Evolutionary conservation across 2,113 vertebrate genomes (phyloP).

Genomic region (Nerophis lumbriciformis): DNA sequence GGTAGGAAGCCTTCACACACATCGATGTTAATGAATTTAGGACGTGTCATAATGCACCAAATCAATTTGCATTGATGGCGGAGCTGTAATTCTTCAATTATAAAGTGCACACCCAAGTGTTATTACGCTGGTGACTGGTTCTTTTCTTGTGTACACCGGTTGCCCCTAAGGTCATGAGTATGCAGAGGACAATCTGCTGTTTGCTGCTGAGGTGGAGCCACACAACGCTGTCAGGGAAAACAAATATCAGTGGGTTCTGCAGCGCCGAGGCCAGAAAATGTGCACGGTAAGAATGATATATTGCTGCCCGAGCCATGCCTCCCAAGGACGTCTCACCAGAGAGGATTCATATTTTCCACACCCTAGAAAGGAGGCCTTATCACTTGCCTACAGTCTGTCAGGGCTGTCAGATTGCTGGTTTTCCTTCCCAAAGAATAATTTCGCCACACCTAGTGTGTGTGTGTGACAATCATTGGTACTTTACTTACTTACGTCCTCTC

Average conservation of each 20-base stretch:
- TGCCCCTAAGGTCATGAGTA: constrained; percentile 85
- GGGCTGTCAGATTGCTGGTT: constrained; percentile 18
- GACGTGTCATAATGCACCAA: not conserved
- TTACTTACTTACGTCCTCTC: too few species aligned
- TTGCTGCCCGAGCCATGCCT: constrained; percentile 36
- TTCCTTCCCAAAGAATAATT: too few species aligned
- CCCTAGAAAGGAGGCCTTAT: constrained; percentile 45
- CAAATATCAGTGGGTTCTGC: constrained; percentile 83
- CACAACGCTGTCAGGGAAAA: constrained; percentile 77
- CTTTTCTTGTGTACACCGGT: constrained; percentile 13
- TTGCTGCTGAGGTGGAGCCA: constrained; percentile 85
- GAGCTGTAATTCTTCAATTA: not conserved
- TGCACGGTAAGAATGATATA: constrained; percentile 77
- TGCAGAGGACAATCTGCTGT: constrained; percentile 88
- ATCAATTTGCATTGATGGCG: not conserved
- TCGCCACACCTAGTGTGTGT: too few species aligned
- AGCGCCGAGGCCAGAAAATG: constrained; percentile 80
- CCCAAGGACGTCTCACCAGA: constrained; percentile 16
- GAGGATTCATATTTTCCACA: constrained; percentile 30
- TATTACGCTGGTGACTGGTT: not conserved
- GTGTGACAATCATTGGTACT: too few species aligned
- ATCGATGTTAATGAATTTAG: not conserved
- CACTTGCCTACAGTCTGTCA: constrained; percentile 27
- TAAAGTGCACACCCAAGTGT: not conserved
- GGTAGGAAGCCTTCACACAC: constrained; percentile 66